Conservation (phyloP, 2,888 invertebrate genomes). For the Synanthedon myopaeformis region DNA sequence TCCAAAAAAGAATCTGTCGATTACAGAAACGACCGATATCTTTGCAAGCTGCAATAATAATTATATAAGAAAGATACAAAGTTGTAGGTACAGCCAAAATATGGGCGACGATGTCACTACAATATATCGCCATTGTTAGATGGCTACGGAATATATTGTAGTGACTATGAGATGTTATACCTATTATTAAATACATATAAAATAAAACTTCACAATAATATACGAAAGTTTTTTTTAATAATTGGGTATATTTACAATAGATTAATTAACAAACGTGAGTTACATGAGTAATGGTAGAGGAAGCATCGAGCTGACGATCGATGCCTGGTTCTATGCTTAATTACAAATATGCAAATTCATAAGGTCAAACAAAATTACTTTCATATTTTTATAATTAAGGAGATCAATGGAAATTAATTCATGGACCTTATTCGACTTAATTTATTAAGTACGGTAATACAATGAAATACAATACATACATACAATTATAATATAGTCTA, state of each 20-base stretch:
- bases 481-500: slow-evolving; percentile 11
- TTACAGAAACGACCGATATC: too few relatives aligned
- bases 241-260: slow-evolving; percentile 69
- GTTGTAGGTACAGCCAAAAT: too few relatives aligned
- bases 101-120: too few relatives aligned
- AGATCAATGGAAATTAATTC: slow-evolving; percentile 27
- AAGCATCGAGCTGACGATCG: slow-evolving; percentile 24
- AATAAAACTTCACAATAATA: slow-evolving; percentile 16
- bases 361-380: slow-evolving; percentile 7
- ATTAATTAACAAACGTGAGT: slow-evolving; percentile 67
- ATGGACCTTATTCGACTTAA: slow-evolving; percentile 14
- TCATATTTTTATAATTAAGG: slow-evolving; percentile 15
- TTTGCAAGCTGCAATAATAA: too few relatives aligned
- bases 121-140: too few relatives aligned
- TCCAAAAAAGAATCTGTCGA: too few relatives aligned
- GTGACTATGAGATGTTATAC: too few relatives aligned
- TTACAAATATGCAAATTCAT: too few relatives aligned
- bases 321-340: slow-evolving; percentile 8
- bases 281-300: slow-evolving; percentile 56
- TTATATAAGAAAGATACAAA: too few relatives aligned
- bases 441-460: slow-evolving; percentile 7
- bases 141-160: too few relatives aligned
- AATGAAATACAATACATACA: slow-evolving; percentile 1
- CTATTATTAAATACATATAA: background rate
- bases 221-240: slow-evolving; percentile 67